These are phyloP conservation scores for Pavo muticus DNA, from an alignment of 2,113 vertebrate species.

Conservation along the genomic window DNA sequence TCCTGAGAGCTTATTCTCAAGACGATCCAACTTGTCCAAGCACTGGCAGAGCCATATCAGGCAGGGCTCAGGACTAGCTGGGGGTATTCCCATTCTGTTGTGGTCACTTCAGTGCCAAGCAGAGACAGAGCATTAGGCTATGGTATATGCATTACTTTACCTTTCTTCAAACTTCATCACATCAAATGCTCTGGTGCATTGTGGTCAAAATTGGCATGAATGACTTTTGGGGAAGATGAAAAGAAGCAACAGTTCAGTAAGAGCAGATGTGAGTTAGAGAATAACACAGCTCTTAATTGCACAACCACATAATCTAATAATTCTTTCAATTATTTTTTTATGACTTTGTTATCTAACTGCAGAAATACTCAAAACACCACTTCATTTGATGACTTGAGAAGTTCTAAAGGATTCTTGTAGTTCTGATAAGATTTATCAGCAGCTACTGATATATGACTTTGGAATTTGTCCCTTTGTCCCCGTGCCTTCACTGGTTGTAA, in stretches of 20 bases:
- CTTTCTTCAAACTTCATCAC: neutral
- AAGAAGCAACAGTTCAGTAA: fast-evolving
- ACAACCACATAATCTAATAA: fast-evolving
- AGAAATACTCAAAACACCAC: neutral
- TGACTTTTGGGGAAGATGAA: neutral
- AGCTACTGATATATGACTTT: neutral
- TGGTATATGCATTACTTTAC: too few species aligned
- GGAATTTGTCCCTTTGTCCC: neutral
- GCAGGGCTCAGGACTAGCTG: neutral
- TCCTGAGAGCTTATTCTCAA: neutral
- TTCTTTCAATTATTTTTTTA: neutral
- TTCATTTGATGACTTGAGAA: neutral
- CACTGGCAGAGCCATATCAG: neutral
- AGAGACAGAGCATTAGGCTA: fast-evolving
- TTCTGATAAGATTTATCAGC: constrained; percentile 8
- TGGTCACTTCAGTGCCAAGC: too few species aligned
- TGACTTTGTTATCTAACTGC: neutral
- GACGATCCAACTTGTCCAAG: neutral
- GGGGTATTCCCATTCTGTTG: neutral
- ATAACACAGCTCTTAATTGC: fast-evolving
- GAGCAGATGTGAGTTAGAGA: neutral
- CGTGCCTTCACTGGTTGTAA: neutral
- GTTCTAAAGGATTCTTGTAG: neutral
- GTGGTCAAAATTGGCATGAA: neutral
- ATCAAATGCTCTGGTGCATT: neutral